Conservation (phyloP, 2,888 invertebrate genomes). For the Agriopis aurantiaria region DNA sequence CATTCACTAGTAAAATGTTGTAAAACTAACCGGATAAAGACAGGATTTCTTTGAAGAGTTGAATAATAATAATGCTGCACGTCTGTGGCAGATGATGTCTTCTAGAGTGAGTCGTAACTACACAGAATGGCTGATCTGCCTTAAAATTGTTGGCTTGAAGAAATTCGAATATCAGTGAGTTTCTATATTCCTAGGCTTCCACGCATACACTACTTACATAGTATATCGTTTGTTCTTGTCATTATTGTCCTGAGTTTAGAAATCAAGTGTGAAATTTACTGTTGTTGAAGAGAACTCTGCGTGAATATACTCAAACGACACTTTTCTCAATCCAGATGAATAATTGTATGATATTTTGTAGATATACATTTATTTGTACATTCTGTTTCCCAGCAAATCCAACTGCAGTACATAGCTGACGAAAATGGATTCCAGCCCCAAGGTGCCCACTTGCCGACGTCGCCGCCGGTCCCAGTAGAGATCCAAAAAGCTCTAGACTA, state of each 20-base stretch:
- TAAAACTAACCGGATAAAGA: slow-evolving; percentile 39
- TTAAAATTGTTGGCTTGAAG: background rate
- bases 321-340: background rate
- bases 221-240: background rate
- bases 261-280: background rate
- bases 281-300: background rate
- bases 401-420: slow-evolving; percentile 89
- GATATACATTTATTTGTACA: background rate
- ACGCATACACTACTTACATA: background rate
- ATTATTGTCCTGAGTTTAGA: background rate
- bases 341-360: background rate
- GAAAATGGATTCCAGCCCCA: slow-evolving; percentile 91
- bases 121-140: slow-evolving; percentile 15
- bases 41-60: slow-evolving; percentile 40
- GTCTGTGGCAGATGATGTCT: slow-evolving; percentile 23
- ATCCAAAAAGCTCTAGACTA: slow-evolving; percentile 89
- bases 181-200: background rate
- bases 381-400: slow-evolving; percentile 75
- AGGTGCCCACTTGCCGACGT: slow-evolving; percentile 87
- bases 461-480: slow-evolving; percentile 90
- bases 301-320: background rate
- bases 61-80: slow-evolving; percentile 32
- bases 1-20: slow-evolving; percentile 15
- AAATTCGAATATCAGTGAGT: background rate
- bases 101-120: slow-evolving; percentile 9